Base-by-base conservation (phyloP, 2,888 invertebrate species). In the Galeruca laticollis region DNA sequence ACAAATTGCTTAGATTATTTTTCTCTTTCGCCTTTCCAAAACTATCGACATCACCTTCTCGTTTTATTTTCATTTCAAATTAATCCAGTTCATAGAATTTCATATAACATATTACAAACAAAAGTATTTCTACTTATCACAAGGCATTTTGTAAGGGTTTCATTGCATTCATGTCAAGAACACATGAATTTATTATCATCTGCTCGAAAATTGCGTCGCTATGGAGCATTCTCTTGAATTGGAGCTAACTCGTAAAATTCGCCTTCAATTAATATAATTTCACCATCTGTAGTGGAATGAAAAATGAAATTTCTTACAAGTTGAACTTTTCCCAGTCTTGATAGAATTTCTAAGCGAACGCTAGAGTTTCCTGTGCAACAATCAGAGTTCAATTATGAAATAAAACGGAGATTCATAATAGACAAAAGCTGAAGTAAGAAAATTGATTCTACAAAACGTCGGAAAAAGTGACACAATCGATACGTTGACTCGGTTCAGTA, bases 391-490 rank as follows among this genome's bases (percentile, higher is more conserved):
- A 40, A 40, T 40, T 40, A 40, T 40, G 5, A 40, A 40, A 40
- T 40, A 40, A 40, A 40, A 40, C 40, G 13, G 13, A 40, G n/a
- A n/a, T 40, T n/a, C n/a, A n/a, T n/a, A 6, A 40, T n/a, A 40
- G 40, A 40, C 40, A 40, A 40, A 66, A 37, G 56, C 57, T n/a
- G 18, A 1, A 40, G 15, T 52, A 37, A 21, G 64, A 64, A 43
- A 15, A 33, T 61, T 52, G 43, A 60, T 49, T 60, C 13, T 26
- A 37, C 3, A 64, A 43, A 61, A 60, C 60, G 64, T 40, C 68
- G 65, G 56, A 49, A 54, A 54, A 64, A n/a, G 51, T 56, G 47
- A 61, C 56, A 49, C 51, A 69, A 71, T 71, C 70, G 64, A 73
- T 66, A 65, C 69, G 64, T 26, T 67, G 54, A 54, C 37, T 63